Conservation (phyloP, 2,797 vertebrate species). For the Notoglanidium macrostoma region DNA sequence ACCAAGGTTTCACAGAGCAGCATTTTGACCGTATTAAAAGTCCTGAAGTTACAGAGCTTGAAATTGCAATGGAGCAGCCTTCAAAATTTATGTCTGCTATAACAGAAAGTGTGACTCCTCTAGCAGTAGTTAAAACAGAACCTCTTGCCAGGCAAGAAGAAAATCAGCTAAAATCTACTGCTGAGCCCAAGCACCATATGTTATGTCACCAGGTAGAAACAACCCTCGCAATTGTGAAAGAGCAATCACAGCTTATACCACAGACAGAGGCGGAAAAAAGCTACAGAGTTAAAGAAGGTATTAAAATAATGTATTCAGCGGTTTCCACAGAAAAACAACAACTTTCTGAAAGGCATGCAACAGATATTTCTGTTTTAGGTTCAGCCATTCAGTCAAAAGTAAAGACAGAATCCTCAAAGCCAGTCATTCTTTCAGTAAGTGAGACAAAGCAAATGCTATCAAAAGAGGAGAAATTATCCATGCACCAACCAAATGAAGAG, state of each 20-base stretch:
- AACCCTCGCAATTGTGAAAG: slow-evolving; percentile 74
- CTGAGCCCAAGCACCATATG: slow-evolving; percentile 73
- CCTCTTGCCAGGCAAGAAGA: slow-evolving; percentile 61
- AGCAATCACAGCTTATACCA: slow-evolving; percentile 70
- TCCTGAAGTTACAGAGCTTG: slow-evolving; percentile 70
- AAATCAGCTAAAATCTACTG: slow-evolving; percentile 59
- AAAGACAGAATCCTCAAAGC: slow-evolving; percentile 63
- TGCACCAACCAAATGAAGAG: slow-evolving; percentile 66
- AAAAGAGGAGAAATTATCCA: slow-evolving; percentile 69
- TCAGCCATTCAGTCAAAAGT: slow-evolving; percentile 62
- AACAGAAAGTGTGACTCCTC: slow-evolving; percentile 74
- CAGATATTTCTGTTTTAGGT: slow-evolving; percentile 67
- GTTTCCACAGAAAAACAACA: slow-evolving; percentile 71
- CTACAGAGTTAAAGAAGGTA: slow-evolving; percentile 77
- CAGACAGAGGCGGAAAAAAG: slow-evolving; percentile 69
- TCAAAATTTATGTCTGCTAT: slow-evolving; percentile 72
- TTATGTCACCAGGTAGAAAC: slow-evolving; percentile 75
- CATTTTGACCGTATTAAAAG: slow-evolving; percentile 77
- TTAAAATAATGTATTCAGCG: slow-evolving; percentile 77
- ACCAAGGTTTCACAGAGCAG: slow-evolving; percentile 76
- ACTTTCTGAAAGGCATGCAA: slow-evolving; percentile 71
- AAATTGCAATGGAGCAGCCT: slow-evolving; percentile 65
- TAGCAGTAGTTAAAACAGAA: slow-evolving; percentile 69
- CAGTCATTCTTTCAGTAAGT: slow-evolving; percentile 66
- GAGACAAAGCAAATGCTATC: slow-evolving; percentile 70